Evolutionary conservation across 2,888 invertebrate species (phyloP).

Genomic region (Lissocephala sabroskyi): DNA sequence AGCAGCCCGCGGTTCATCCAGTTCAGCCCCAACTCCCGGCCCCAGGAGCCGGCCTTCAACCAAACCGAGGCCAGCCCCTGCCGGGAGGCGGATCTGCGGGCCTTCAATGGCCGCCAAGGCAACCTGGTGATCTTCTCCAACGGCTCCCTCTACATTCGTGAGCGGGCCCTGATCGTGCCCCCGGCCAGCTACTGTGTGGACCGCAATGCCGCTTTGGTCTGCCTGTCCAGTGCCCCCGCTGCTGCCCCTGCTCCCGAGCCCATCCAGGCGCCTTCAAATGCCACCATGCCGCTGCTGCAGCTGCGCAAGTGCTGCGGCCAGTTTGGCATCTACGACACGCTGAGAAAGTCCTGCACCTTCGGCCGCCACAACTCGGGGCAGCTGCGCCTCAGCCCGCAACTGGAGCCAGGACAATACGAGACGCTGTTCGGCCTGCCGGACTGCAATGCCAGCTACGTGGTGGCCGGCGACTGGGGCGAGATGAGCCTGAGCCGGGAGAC

Average conservation of each 20-base stretch:
- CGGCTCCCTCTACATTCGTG: conserved; percentile 77
- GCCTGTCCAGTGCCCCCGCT: conserved; percentile 60
- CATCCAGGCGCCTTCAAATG: background rate
- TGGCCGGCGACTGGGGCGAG: conserved; percentile 62
- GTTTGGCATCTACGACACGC: conserved; percentile 77
- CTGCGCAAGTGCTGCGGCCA: conserved; percentile 81
- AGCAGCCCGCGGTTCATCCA: conserved; percentile 72
- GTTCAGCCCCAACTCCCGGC: conserved; percentile 69
- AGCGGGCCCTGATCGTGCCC: conserved; percentile 72
- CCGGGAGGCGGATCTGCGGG: conserved; percentile 38
- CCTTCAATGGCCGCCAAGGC: conserved; percentile 65
- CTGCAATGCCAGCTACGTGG: conserved; percentile 50
- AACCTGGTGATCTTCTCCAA: conserved; percentile 76
- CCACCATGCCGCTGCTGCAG: conserved; percentile 61
- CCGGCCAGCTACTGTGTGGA: conserved; percentile 81
- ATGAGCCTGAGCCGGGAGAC: conserved; percentile 32
- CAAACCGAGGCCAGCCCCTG: too few relatives aligned
- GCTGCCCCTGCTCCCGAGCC: background rate
- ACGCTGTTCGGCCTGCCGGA: conserved; percentile 63
- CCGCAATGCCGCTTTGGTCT: conserved; percentile 78
- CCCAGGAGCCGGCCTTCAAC: conserved; percentile 40
- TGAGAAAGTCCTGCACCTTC: conserved; percentile 72
- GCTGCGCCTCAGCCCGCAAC: conserved; percentile 38
- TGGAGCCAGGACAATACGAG: conserved; percentile 42
- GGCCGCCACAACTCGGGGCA: conserved; percentile 20